Base-by-base conservation (phyloP, 2,888 invertebrate species). In the Stenurella melanura region DNA sequence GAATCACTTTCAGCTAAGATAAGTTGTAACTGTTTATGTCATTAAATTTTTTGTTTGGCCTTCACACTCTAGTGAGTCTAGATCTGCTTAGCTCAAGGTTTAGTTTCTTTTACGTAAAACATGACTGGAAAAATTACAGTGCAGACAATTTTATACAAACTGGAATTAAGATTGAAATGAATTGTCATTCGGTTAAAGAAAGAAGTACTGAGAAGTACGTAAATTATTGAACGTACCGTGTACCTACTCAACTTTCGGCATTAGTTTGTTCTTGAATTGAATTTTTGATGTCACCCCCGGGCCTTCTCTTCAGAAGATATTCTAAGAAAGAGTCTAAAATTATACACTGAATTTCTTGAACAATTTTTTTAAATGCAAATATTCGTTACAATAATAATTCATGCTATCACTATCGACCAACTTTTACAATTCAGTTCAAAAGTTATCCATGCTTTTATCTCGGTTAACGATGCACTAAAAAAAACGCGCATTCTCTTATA, bases 1-100 rank as follows among this genome's bases (percentile, higher is more conserved):
- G 42, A 72, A 73, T 61, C 76, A 68, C 66, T 64, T 54, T 34
- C 69, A 68, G 38, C 63, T 69, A 56, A 67, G 73, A 60, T 68
- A 69, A 69, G 64, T 69, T 73, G 34, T 50, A 73, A 64, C 63
- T 76, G 73, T 76, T 76, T 42, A 72, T 64, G 54, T 72, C 68
- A 60, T 60, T 72, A 67, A 1, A 64, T 69, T 76, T 76, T 76
- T 70, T 54, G 18, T 69, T 68, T 69, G 69, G 73, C 76, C 76
- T 76, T 73, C 76, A 76, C 64, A 60, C 73, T 76, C 68, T 76
- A 76, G 73, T 68, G 61, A 69, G 34, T 61, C 56, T 61, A 57
- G 68, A 69, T 50, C 63, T 69, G 67, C 67, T 26, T n/a, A 34
- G 63, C 63, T 68, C 76, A 76, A 76, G 72, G 76, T 73, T 76